These are phyloP conservation scores for Iselma pallidipennis DNA, from an alignment of 2,888 invertebrate species.

Conservation along the genomic window DNA sequence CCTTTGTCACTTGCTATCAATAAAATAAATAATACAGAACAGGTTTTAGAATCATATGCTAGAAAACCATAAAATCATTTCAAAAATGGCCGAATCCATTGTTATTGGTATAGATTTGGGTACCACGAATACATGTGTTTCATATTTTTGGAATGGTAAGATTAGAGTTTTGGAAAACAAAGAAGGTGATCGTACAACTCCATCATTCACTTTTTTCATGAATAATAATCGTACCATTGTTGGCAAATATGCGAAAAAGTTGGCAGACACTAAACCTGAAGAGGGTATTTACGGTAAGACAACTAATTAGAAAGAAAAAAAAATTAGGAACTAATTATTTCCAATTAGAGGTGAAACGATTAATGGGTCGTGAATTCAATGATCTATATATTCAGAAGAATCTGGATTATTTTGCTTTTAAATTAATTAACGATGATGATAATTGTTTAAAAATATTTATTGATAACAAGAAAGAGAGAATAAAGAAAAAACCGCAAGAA, in stretches of 20 bases:
- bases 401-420: constrained; percentile 30
- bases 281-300: too few relatives aligned
- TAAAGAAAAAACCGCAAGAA: constrained; percentile 29
- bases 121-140: constrained; percentile 13
- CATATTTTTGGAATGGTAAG: constrained; percentile 1
- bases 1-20: too few relatives aligned
- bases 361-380: constrained; percentile 35
- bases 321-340: constrained; percentile 13
- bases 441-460: constrained; percentile 27
- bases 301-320: too few relatives aligned
- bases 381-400: constrained; percentile 33
- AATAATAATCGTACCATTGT: too few relatives aligned
- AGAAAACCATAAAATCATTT: too few relatives aligned
- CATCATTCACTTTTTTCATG: neutral
- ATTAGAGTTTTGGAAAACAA: constrained; percentile 7
- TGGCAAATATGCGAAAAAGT: too few relatives aligned
- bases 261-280: too few relatives aligned
- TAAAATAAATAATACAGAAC: too few relatives aligned
- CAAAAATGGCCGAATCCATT: neutral
- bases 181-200: neutral
- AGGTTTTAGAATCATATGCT: too few relatives aligned
- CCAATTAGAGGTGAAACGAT: constrained; percentile 38
- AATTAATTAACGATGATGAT: constrained; percentile 26
- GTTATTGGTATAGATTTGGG: constrained; percentile 15
- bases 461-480: neutral